Percentiles rank a stretch among this genome's conserved stretches.
Evolutionary conservation across 2,797 vertebrate genomes (phyloP).

Genomic region (Rhinogobio ventralis): DNA sequence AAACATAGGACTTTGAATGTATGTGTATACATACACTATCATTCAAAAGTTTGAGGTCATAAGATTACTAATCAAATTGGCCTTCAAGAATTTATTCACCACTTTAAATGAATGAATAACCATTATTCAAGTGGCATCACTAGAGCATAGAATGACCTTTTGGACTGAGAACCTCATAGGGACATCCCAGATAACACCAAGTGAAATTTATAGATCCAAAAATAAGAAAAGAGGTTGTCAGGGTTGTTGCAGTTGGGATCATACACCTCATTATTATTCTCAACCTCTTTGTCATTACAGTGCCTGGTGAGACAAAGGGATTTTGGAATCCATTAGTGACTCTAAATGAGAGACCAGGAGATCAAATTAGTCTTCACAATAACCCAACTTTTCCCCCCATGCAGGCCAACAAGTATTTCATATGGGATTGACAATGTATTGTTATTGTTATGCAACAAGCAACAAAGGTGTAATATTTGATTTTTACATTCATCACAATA

Average conservation of each 20-base stretch:
- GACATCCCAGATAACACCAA: neutral
- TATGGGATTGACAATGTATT: neutral
- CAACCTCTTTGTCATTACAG: neutral
- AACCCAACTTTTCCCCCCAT: neutral
- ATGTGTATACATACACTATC: no score
- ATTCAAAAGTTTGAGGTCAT: no score
- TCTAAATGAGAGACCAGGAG: neutral
- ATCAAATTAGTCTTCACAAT: neutral
- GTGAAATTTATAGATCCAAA: neutral
- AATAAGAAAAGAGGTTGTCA: constrained; percentile 6
- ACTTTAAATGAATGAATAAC: neutral
- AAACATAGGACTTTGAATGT: neutral
- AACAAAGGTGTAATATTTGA: neutral
- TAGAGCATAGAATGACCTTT: constrained; percentile 27
- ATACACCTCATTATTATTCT: constrained; percentile 3
- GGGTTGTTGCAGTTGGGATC: constrained; percentile 2
- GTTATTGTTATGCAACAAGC: constrained; percentile 6
- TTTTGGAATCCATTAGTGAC: neutral
- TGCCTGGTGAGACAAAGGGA: constrained; percentile 19
- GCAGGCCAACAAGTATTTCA: neutral
- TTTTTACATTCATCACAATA: neutral
- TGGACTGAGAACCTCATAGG: neutral
- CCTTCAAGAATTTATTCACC: neutral
- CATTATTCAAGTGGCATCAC: constrained; percentile 17
- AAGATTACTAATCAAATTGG: neutral